These are phyloP conservation scores for Pteruthius melanotis DNA, from an alignment of 2,113 vertebrate species.

Conservation along the genomic window DNA sequence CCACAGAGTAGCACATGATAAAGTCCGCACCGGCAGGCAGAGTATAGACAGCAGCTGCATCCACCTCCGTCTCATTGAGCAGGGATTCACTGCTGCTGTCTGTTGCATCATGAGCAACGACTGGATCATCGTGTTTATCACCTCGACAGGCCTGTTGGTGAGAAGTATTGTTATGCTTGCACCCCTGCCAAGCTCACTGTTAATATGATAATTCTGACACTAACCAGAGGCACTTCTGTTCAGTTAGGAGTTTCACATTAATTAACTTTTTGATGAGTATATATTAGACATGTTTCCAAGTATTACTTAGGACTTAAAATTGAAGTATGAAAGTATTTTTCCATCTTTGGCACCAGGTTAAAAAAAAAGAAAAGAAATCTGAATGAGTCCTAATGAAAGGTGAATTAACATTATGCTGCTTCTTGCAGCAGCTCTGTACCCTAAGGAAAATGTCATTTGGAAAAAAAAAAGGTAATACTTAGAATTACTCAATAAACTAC, in stretches of 20 bases:
- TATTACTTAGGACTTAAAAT: neutral
- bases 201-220: neutral
- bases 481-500: neutral
- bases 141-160: constrained; percentile 87
- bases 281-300: neutral
- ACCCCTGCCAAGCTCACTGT: neutral
- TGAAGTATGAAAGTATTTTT: neutral
- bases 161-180: neutral
- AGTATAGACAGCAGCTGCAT: constrained; percentile 80
- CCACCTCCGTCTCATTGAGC: constrained; percentile 77
- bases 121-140: constrained; percentile 81
- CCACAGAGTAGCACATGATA: constrained; percentile 98
- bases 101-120: constrained; percentile 72
- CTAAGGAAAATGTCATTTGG: neutral
- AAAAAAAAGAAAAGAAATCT: neutral
- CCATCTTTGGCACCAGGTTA: neutral
- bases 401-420: neutral
- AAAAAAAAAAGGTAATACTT: neutral
- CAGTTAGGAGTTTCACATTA: neutral
- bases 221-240: neutral
- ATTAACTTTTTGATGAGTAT: neutral
- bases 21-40: constrained; percentile 94
- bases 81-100: constrained; percentile 36
- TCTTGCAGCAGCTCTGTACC: neutral
- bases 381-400: neutral